Conservation (phyloP, 2,797 vertebrate genomes). For the Dendrocincla fuliginosa region DNA sequence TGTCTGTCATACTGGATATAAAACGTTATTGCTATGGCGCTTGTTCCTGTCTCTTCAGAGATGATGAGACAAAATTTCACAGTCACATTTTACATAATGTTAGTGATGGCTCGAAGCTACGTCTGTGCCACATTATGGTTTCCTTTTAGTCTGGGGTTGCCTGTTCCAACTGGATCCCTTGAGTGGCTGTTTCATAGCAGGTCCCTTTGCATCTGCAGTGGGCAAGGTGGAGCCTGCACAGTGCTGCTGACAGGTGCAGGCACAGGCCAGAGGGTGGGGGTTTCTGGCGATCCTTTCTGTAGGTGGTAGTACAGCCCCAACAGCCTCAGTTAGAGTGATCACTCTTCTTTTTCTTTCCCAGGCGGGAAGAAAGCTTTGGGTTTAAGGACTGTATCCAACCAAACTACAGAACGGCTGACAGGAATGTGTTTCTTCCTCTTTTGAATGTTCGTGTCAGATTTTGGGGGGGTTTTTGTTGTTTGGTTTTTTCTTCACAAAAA, state of each 20-base stretch:
- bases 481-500: neutral
- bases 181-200: fast-evolving
- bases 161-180: neutral
- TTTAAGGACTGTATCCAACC: neutral
- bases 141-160: neutral
- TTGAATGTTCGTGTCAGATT: neutral
- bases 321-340: fast-evolving
- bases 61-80: neutral
- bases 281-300: neutral
- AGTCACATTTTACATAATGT: neutral
- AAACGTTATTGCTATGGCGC: neutral
- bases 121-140: neutral
- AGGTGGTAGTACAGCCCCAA: neutral
- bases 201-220: neutral
- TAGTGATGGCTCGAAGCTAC: neutral
- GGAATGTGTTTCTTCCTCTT: neutral
- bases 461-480: too few species aligned
- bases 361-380: neutral
- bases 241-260: neutral
- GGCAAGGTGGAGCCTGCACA: neutral
- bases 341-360: neutral
- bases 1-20: neutral
- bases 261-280: neutral
- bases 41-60: constrained; percentile 11
- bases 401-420: neutral